Evolutionary conservation across 2,113 vertebrate species (phyloP).

Genomic region (Pristiophorus japonicus): DNA sequence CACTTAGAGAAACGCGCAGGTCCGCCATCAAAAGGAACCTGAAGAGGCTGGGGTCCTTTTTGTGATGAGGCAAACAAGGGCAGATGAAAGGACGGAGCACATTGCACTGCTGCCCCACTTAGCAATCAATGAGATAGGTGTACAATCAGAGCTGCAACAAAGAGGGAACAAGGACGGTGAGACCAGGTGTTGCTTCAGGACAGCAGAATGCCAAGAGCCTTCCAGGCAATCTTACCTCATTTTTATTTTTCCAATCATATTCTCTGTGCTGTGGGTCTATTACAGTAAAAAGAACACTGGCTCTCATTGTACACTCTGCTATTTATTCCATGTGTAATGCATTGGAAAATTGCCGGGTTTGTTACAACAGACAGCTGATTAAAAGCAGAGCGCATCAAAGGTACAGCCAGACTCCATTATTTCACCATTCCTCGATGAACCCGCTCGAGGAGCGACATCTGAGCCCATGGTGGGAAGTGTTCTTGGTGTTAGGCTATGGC

Average conservation of each 20-base stretch:
- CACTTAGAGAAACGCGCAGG: slow-evolving; percentile 58
- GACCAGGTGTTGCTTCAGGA: slow-evolving; percentile 53
- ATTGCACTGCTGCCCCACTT: slow-evolving; percentile 85
- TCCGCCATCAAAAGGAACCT: slow-evolving; percentile 71
- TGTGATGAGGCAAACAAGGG: slow-evolving; percentile 61
- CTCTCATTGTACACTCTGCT: background rate
- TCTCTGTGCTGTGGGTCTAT: slow-evolving; percentile 27
- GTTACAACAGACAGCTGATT: background rate
- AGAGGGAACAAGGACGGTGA: slow-evolving; percentile 51
- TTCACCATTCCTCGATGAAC: background rate
- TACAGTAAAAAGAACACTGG: background rate
- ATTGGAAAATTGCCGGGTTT: background rate
- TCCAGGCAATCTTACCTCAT: slow-evolving; percentile 2
- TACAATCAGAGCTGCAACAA: slow-evolving; percentile 66
- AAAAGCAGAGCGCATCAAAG: background rate
- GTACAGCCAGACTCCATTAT: background rate
- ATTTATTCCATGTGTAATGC: background rate
- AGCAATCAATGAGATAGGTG: slow-evolving; percentile 69
- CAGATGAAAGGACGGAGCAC: slow-evolving; percentile 80
- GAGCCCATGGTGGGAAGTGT: background rate
- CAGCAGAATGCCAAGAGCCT: background rate
- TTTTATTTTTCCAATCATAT: background rate
- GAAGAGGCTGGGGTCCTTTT: slow-evolving; percentile 62
- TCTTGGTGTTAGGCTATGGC: background rate
- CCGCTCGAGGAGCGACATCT: background rate